Base-by-base conservation (phyloP, 2,113 vertebrate species). In the Oncorhynchus masou region DNA sequence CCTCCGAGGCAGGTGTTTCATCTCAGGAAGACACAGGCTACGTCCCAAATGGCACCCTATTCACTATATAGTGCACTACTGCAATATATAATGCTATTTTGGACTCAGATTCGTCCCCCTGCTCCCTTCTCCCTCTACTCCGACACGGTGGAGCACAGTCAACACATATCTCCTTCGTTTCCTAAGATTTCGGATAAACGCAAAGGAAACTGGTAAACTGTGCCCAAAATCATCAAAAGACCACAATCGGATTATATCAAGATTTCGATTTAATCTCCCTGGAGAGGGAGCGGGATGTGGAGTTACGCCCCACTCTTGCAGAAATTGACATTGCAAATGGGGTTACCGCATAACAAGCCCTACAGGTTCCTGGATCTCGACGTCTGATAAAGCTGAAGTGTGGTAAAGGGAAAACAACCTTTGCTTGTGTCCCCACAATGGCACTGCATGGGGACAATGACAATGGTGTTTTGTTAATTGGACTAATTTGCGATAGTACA, bases 141-240 rank as follows among this genome's bases (percentile, higher is more conserved):
- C 16, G 54, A 15, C 54, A 20, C 15, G 4, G 19, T 57, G 19
- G 19, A 20, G 54, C 54, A 3, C 54, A 70, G 45, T 20, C 69
- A 49, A 45, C 39, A 45, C 39, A 45, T 45, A 45, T 70, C 39
- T 70, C 45, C 9, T 22, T 45, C 0, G 39, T 6, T 29, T 77
- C 39, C 39, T 19, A 20, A 73, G 60, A 78, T 78, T 67, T 83
- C 76, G 5, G 31, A 70, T 81, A 76, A 79, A 83, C 68, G 68
- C 39, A 34, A 34, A 71, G 68, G 16, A 70, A 74, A 74, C 12
- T 25, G 75, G 54, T 77, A 68, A 75, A 48, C 54, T 67, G 57
- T 77, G 71, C 77, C 71, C 13, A 31, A 73, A 73, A 76, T 74
- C 77, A 77, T 83, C 83, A 57, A 83, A 84, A 81, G 83, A 54